A percentile compares a stretch with the other conserved stretches of the same genome.
These are phyloP conservation scores for Picus viridis DNA, from an alignment of 2,797 vertebrate genomes.

Conservation along the genomic window DNA sequence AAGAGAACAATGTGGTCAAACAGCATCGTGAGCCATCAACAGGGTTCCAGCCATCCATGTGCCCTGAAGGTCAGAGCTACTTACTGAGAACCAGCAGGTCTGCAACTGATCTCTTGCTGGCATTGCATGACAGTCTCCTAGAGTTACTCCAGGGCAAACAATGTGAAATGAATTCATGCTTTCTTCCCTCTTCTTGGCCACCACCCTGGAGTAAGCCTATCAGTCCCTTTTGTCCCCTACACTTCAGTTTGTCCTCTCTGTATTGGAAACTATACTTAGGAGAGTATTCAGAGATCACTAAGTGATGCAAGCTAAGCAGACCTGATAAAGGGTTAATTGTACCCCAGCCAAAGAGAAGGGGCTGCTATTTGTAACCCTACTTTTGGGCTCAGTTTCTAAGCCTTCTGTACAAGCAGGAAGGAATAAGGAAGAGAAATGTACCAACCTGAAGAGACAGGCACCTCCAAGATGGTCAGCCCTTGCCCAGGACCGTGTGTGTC, in stretches of 20 bases:
- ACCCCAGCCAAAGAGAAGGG: not conserved
- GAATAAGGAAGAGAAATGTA: not conserved
- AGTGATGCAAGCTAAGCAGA: not conserved
- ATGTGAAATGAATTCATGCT: not conserved
- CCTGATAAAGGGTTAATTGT: not conserved
- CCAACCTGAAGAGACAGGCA: not conserved
- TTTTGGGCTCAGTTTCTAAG: not conserved
- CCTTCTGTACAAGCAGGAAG: not conserved
- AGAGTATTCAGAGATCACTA: fast-evolving
- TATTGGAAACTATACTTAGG: not conserved
- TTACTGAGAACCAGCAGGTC: not conserved
- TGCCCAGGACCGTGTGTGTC: not conserved
- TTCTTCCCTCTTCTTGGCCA: not conserved
- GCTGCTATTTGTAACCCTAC: not conserved
- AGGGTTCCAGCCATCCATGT: not conserved
- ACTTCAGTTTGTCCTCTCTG: not conserved
- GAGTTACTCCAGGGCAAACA: not conserved
- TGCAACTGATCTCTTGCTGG: not conserved
- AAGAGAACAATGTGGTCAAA: not conserved
- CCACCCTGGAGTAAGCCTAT: not conserved
- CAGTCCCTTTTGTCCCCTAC: not conserved
- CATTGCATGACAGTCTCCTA: not conserved
- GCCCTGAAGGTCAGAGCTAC: not conserved
- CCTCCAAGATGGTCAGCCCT: not conserved
- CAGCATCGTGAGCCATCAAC: not conserved